Base-by-base conservation (phyloP, 2,888 invertebrate genomes). In the Drosophila anomalata region DNA sequence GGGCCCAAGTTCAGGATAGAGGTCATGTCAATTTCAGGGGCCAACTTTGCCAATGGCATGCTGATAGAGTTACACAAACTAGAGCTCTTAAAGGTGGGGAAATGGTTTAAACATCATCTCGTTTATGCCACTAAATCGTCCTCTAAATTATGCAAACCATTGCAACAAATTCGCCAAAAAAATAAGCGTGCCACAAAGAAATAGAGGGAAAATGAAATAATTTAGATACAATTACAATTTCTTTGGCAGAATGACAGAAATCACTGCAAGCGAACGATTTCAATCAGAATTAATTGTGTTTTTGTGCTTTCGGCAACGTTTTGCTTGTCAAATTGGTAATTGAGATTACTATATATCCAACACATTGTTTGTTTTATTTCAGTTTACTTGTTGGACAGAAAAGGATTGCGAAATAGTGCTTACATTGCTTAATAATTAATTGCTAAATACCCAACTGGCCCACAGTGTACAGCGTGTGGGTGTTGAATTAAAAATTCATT, bases 211-310 rank as follows among this genome's bases (percentile, higher is more conserved):
- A 29, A 62, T 26, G 51, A 12, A 51, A 47, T 12, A n/a, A 67
- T 68, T 42, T 33, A 17, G 8, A 22, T 51, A 63, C 46, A 66
- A 71, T 69, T 69, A 54, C 54, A 48, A 52, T 44, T 50, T 22
- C 29, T 55, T 56, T 67, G 52, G 57, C 52, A 60, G 41, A 54
- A 24, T 79, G 80, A 60, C 81, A 81, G 73, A 55, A 62, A 48
- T 46, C 50, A 36, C 42, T 60, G 61, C 65, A 62, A 61, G 48
- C 60, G 75, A 60, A 44, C 56, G 33, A 61, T 70, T 74, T 84
- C 76, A 79, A 79, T 79, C 79, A 78, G 78, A 84, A 62, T 52
- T 57, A 73, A 79, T 79, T 42, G 59, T 47, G 72, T 39, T 31
- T 31, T 24, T 50, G 50, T 56, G n/a, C n/a, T 5, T 54, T 54